These are phyloP conservation scores for Zophobas morio DNA, from an alignment of 1,140 invertebrate genomes.

Conservation along the genomic window DNA sequence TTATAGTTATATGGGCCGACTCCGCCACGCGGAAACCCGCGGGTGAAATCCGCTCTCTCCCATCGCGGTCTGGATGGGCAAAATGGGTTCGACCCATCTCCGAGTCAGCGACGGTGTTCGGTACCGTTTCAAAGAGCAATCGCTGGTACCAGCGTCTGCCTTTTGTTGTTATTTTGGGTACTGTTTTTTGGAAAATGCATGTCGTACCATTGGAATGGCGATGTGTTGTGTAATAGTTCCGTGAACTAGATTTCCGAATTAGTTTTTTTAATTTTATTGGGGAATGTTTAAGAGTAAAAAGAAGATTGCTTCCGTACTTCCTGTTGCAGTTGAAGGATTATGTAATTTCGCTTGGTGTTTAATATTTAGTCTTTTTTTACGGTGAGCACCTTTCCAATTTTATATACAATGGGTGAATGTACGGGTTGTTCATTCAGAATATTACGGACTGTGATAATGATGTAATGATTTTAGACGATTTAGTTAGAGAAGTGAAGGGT, in stretches of 20 bases:
- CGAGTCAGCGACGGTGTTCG: too few relatives aligned
- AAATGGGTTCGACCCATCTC: background rate
- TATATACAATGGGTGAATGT: slow-evolving; percentile 35
- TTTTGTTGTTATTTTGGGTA: background rate
- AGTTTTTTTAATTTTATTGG: background rate
- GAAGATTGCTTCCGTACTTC: slow-evolving; percentile 39
- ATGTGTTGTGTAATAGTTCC: slow-evolving; percentile 1
- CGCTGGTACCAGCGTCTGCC: too few relatives aligned
- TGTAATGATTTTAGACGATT: slow-evolving; percentile 19
- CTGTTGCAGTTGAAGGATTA: slow-evolving; percentile 17
- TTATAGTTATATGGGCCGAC: slow-evolving; percentile 28
- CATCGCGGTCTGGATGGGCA: background rate
- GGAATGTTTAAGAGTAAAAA: slow-evolving; percentile 12
- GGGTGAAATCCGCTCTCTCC: slow-evolving; percentile 22
- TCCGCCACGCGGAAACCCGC: background rate
- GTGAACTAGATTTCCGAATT: background rate
- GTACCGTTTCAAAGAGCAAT: too few relatives aligned
- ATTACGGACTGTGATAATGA: slow-evolving; percentile 21
- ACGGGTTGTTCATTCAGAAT: background rate
- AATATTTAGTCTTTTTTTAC: slow-evolving; percentile 16
- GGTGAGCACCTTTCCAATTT: slow-evolving; percentile 28
- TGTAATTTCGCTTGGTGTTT: background rate
- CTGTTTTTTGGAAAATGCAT: background rate
- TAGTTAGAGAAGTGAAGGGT: slow-evolving; percentile 19
- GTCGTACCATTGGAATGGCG: too few relatives aligned